Evolutionary conservation across 2,888 invertebrate genomes (phyloP), one percentile per base, ranked within the genome.

Genomic region (Anoplius nigerrimus): DNA sequence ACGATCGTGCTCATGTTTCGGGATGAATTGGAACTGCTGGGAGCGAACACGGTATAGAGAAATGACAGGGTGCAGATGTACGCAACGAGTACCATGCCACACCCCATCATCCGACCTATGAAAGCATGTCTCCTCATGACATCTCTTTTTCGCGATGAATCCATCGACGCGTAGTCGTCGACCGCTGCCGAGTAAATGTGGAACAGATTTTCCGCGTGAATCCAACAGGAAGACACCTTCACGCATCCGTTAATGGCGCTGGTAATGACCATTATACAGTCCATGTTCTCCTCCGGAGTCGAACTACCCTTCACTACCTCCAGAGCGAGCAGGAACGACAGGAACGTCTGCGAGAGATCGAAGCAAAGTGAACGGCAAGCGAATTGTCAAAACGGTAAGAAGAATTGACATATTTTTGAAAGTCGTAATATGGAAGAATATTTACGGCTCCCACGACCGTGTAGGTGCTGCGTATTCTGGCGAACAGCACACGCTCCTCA

Each of bases 81-180:
- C 16, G 66, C 11, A 2, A 68, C 53, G 59, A 66, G 8, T 54
- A 43, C 18, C 53, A 5, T 0, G 59, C 42, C 6, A 46, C 53
- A 22, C 59, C 54, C 45, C 18, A 68, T 54, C 8, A 66, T 27
- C 2, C 48, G 58, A 5, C 68, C 66, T 22, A 54, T 24, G 13
- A 43, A 66, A 11, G 68, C 68, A 18, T 68, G 66, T 1, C 46
- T 11, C 43, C 43, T 59, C 59, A 68, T 60, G 1, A 68, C 18
- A 2, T 15, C 15, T 15, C 54, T 48, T 6, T 66, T 54, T 21
- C 48, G n/a, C 51, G 48, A 18, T 8, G 48, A 42, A 54, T 68
- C 59, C 5, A 27, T 60, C 15, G 48, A 11, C 5, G 13, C 20
- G 22, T 65, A 68, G 60, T 68, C 68, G 4, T 22, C 59, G 20